Percentiles rank a stretch among this genome's conserved stretches.
Conservation (phyloP, 2,797 vertebrate genomes). For the Typhlichthys subterraneus region DNA sequence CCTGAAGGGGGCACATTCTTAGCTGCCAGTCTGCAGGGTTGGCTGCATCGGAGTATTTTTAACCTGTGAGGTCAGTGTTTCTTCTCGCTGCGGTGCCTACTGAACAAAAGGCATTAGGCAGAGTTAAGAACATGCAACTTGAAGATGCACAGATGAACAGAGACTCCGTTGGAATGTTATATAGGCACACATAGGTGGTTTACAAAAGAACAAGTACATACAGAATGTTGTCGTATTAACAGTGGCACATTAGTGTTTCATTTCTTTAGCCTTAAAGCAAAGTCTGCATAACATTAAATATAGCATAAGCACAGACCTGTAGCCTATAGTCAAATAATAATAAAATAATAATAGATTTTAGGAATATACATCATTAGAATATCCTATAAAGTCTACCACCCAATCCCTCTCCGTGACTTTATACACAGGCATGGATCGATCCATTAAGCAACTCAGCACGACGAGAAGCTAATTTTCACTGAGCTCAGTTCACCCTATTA, state of each 20-base stretch:
- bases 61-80: slow-evolving; percentile 59
- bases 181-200: too few relatives aligned
- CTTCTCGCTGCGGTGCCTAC: slow-evolving; percentile 38
- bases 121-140: background rate
- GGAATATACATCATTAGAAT: background rate
- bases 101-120: slow-evolving; percentile 56
- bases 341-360: background rate
- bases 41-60: slow-evolving; percentile 71
- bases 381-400: background rate
- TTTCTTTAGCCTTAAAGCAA: too few relatives aligned
- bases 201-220: too few relatives aligned
- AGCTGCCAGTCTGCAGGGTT: slow-evolving; percentile 66
- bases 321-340: too few relatives aligned
- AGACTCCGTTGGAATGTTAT: too few relatives aligned
- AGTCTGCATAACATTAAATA: too few relatives aligned
- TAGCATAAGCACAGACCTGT: too few relatives aligned
- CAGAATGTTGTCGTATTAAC: too few relatives aligned
- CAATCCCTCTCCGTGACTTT: background rate
- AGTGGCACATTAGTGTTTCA: too few relatives aligned
- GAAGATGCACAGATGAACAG: too few relatives aligned
- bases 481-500: background rate
- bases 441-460: background rate
- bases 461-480: slow-evolving; percentile 7
- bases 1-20: slow-evolving; percentile 68
- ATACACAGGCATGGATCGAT: background rate